phyloP scores from a whole-genome alignment of 2,113 vertebrate species.

The Podocnemis expansa region DNA sequence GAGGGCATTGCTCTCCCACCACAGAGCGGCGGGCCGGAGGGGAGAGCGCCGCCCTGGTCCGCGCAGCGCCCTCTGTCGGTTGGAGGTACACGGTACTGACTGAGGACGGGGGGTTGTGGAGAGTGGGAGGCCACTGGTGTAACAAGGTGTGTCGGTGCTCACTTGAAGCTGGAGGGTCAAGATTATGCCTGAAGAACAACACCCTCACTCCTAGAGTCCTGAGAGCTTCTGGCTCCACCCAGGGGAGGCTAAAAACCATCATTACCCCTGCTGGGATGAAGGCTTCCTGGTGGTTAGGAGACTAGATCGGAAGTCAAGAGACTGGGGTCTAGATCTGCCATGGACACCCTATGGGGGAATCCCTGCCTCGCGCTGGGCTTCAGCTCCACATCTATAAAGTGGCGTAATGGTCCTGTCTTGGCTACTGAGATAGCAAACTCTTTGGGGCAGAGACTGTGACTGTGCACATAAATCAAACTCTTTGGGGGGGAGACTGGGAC shows the following conservation, averaged over 20 bases:
- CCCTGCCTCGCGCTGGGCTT: background rate
- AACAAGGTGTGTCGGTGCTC: background rate
- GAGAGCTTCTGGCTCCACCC: background rate
- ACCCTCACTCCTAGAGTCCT: too few relatives aligned
- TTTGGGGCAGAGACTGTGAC: background rate
- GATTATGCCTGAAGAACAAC: too few relatives aligned
- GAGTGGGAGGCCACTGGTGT: background rate
- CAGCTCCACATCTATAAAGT: background rate
- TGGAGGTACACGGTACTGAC: background rate
- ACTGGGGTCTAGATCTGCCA: background rate
- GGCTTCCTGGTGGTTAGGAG: background rate
- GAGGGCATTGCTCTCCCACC: rapidly evolving
- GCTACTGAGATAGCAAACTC: background rate
- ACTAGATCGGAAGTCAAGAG: background rate
- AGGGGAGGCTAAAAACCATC: background rate
- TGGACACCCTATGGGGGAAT: background rate
- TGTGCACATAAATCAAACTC: too few relatives aligned
- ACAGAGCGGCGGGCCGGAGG: rapidly evolving
- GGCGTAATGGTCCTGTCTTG: background rate
- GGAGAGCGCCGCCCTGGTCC: background rate
- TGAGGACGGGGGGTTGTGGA: background rate
- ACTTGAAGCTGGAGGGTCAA: too few relatives aligned
- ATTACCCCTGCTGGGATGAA: background rate
- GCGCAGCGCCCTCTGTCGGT: background rate
- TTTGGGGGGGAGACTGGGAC: too few relatives aligned